phyloP scores from a whole-genome alignment of 2,888 invertebrate genomes.

The Acanthosepion lycidas region DNA sequence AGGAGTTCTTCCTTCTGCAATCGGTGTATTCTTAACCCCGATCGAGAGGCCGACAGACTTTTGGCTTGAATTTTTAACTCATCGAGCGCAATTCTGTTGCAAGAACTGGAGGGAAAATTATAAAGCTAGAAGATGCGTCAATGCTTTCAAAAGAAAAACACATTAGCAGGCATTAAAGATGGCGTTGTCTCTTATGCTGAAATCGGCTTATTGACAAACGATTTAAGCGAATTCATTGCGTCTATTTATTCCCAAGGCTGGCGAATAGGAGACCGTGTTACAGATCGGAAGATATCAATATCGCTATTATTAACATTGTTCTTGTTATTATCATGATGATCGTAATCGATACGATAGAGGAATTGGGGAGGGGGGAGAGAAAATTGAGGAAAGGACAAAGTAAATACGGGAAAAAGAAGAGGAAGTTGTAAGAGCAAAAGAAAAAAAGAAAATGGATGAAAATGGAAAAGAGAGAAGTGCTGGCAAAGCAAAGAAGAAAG shows the following conservation, averaged over 20 bases:
- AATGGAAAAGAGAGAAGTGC: not conserved
- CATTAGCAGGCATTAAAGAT: not conserved
- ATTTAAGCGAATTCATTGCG: constrained; percentile 18
- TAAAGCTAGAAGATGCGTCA: not conserved
- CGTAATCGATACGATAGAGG: not conserved
- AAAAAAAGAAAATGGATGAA: not conserved
- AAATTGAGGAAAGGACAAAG: not conserved
- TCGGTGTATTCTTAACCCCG: too few relatives aligned
- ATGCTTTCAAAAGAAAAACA: not conserved
- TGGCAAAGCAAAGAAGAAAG: not conserved
- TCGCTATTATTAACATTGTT: not conserved
- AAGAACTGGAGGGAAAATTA: not conserved
- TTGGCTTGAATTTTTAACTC: not conserved
- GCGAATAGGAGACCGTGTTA: not conserved
- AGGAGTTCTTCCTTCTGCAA: too few relatives aligned
- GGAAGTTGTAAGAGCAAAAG: not conserved
- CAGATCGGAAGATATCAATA: not conserved
- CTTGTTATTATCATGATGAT: not conserved
- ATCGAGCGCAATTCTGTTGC: not conserved
- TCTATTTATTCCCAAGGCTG: not conserved
- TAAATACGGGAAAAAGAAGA: not conserved
- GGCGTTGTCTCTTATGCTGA: not conserved
- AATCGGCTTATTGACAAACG: constrained; percentile 9
- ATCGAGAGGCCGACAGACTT: too few relatives aligned
- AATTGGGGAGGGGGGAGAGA: too few relatives aligned